Evolutionary conservation across 2,797 vertebrate species (phyloP), one percentile per base, ranked within the genome.

Genomic region (Pelobates cultripes): DNA sequence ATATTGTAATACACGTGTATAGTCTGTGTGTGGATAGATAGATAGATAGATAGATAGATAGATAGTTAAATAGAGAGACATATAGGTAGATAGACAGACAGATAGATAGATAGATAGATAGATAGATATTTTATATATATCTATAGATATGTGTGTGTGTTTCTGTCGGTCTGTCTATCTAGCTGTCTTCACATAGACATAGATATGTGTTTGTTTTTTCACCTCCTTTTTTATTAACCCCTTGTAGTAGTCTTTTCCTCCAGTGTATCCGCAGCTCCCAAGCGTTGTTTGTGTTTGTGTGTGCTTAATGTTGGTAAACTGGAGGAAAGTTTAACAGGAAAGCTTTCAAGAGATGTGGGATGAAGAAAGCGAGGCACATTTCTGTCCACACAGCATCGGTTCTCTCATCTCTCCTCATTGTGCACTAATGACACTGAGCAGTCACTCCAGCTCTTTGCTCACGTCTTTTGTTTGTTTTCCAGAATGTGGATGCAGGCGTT

Each of bases 331-430:
- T 94, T 94, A 94, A 94, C 92, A 93, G 92, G 94, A 95, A 95
- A 94, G 93, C 94, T 94, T 95, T 94, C 92, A 95, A 90, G 92
- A 93, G 91, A 93, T 91, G 91, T 90, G 85, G 88, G 92, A 92
- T 93, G 94, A 94, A 93, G 93, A 91, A 89, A 87, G 89, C 88
- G 90, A 88, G 93, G 94, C 93, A 92, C 93, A 94, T 94, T 94
- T 94, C 93, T 95, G 95, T 95, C 95, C 95, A 94, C 93, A 93
- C 86, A 92, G 92, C 90, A 92, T 93, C 92, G 86, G 89, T 90
- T 93, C 93, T 89, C 94, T 94, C 94, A 95, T 96, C 94, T 94
- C 93, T 95, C 92, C 92, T 94, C 93, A 95, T 95, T 95, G 94
- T 89, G 88, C 91, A 87, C 91, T 95, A 95, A 95, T 95, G 93